Percentiles rank a stretch among this genome's conserved stretches.
Conservation (phyloP, 2,113 vertebrate species). For the Propithecus coquereli region DNA sequence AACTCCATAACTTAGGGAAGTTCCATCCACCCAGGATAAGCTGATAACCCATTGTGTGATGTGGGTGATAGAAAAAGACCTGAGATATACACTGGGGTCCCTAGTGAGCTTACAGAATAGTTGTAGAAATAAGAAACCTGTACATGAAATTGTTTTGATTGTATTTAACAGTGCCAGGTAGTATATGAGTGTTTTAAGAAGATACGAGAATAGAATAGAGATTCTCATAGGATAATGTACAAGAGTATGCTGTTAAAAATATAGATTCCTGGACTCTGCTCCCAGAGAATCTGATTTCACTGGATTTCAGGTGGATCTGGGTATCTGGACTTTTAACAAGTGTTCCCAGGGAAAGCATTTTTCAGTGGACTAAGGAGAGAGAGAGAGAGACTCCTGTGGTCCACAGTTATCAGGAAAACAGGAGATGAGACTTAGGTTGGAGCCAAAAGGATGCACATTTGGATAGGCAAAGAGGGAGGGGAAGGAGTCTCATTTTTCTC, state of each 20-base stretch:
- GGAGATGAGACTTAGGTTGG: not conserved
- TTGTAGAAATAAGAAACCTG: not conserved
- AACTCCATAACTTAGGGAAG: not conserved
- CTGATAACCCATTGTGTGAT: not conserved
- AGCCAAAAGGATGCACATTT: not conserved
- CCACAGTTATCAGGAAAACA: not conserved
- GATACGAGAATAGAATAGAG: not conserved
- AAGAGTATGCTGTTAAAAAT: not conserved
- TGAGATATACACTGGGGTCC: not conserved
- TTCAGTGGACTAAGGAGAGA: not conserved
- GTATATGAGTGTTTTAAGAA: not conserved
- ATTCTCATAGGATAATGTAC: not conserved
- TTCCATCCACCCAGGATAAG: not conserved
- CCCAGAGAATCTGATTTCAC: not conserved
- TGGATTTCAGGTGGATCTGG: not conserved
- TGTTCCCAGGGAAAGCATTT: not conserved
- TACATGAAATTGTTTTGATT: not conserved
- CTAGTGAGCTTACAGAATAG: not conserved
- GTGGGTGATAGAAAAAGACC: not conserved
- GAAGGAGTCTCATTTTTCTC: not conserved
- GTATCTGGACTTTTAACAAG: not conserved
- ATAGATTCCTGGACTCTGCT: not conserved
- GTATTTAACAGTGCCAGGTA: not conserved
- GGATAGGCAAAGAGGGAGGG: not conserved
- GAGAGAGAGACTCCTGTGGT: not conserved